These are phyloP conservation scores for Otolemur garnettii DNA, from an alignment of 2,113 vertebrate species.

Conservation along the genomic window DNA sequence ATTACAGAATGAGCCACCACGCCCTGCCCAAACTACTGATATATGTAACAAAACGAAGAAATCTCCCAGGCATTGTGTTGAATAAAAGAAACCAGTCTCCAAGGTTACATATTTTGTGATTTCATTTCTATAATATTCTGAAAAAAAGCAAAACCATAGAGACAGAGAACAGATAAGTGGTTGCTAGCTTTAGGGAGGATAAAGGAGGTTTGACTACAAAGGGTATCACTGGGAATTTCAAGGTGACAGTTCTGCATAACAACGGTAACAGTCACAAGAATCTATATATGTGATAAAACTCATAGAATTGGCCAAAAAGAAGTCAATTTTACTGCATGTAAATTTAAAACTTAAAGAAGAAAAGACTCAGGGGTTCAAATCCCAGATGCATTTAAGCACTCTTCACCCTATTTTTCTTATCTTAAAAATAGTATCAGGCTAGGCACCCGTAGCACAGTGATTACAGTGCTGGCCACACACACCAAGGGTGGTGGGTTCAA, in stretches of 20 bases:
- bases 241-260: neutral
- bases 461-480: too few species aligned
- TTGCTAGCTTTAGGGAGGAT: neutral
- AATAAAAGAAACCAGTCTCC: neutral
- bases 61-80: neutral
- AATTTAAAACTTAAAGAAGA: conserved; percentile 3
- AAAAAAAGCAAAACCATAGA: neutral
- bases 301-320: neutral
- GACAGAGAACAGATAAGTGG: neutral
- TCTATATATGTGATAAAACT: neutral
- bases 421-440: neutral
- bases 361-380: neutral
- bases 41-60: neutral
- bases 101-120: neutral
- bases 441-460: too few species aligned
- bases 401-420: neutral
- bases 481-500: too few species aligned
- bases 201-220: neutral
- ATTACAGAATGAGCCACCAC: too few species aligned
- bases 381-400: neutral
- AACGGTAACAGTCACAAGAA: neutral
- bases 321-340: neutral
- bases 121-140: neutral
- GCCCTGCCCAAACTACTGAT: neutral
- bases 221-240: neutral